Conservation (phyloP, 30 jellyfish, hydroid and myxozoan genomes). For the Calvadosia cruxmelitensis region DNA sequence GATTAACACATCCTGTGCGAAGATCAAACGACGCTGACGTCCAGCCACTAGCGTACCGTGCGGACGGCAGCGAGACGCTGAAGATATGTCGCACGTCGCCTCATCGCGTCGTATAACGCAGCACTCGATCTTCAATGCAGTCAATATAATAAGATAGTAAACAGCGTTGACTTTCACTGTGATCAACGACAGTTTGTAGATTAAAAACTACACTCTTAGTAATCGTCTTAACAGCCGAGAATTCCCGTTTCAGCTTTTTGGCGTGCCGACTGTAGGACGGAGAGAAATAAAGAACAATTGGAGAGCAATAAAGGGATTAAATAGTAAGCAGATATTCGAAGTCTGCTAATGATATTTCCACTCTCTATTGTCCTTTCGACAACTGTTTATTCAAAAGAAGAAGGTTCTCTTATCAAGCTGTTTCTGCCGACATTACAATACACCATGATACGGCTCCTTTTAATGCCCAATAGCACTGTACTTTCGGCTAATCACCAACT, state of each 20-base stretch:
- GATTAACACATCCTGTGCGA: too few species aligned
- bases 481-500: too few species aligned
- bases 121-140: too few species aligned
- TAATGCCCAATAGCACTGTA: too few species aligned
- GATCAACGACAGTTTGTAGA: too few species aligned
- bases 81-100: too few species aligned
- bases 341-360: constrained; percentile 75
- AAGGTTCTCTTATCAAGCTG: neutral
- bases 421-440: neutral
- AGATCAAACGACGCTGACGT: too few species aligned
- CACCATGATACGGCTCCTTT: neutral
- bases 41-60: too few species aligned
- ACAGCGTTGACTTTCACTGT: too few species aligned
- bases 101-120: too few species aligned
- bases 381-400: constrained; percentile 48
- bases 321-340: constrained; percentile 49
- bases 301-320: constrained; percentile 50
- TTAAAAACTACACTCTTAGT: neutral
- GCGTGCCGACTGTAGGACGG: constrained; percentile 39
- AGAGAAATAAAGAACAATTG: constrained; percentile 27
- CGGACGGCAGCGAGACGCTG: too few species aligned
- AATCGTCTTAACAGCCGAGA: constrained; percentile 21
- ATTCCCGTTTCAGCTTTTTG: constrained; percentile 32
- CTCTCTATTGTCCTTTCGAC: constrained; percentile 51
- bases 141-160: too few species aligned